A percentile compares a stretch with the other conserved stretches of the same genome.
Evolutionary conservation across 2,888 invertebrate genomes (phyloP).

Genomic region (Crematogaster levior): DNA sequence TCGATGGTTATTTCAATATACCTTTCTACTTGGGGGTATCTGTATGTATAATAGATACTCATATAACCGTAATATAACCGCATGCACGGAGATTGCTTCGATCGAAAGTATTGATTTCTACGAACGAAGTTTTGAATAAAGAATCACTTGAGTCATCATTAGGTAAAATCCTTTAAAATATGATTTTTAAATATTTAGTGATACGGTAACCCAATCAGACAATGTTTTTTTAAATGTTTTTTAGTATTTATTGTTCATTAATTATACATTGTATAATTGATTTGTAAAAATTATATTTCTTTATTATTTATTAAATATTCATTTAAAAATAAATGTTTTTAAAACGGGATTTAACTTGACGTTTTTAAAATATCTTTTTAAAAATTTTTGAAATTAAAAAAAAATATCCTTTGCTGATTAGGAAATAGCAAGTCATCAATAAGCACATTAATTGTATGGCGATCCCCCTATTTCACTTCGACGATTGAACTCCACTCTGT

Average conservation of each 20-base stretch:
- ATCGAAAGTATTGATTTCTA: conserved; percentile 41
- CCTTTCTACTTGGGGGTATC: conserved; percentile 65
- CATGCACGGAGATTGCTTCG: conserved; percentile 58
- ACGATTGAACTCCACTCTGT: background rate
- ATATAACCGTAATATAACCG: conserved; percentile 68
- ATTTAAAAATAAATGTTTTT: too few relatives aligned
- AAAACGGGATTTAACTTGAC: too few relatives aligned
- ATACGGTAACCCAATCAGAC: too few relatives aligned
- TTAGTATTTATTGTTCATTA: too few relatives aligned
- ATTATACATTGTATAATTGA: too few relatives aligned
- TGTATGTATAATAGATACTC: conserved; percentile 69
- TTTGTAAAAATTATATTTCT: too few relatives aligned
- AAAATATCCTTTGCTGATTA: too few relatives aligned
- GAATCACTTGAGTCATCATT: conserved; percentile 2
- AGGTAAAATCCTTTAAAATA: background rate
- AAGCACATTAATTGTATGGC: background rate
- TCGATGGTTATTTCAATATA: conserved; percentile 60
- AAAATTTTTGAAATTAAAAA: too few relatives aligned
- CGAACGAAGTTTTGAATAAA: conserved; percentile 27
- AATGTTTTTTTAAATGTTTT: too few relatives aligned
- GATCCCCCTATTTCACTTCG: background rate
- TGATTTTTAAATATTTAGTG: background rate
- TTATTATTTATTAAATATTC: too few relatives aligned
- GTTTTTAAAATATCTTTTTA: too few relatives aligned
- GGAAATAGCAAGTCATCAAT: too few relatives aligned